phyloP scores from a whole-genome alignment of 2,797 vertebrate genomes.

The Trematocara caparti region DNA sequence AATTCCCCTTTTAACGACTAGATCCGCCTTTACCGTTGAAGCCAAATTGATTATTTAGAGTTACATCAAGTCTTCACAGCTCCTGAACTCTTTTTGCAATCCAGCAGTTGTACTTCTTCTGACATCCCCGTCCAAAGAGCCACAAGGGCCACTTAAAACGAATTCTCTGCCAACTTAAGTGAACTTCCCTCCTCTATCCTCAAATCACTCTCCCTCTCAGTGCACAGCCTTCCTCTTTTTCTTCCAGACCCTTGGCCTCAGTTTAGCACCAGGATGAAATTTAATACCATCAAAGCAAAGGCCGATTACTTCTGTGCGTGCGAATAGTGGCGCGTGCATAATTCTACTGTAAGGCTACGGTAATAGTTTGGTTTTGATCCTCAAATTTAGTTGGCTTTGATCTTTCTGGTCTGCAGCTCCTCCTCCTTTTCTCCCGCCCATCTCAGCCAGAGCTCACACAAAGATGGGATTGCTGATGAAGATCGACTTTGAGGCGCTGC shows the following conservation, averaged over 20 bases:
- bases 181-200: constrained; percentile 7
- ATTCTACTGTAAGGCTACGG: constrained; percentile 51
- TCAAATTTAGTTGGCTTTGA: constrained; percentile 60
- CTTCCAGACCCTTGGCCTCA: constrained; percentile 12
- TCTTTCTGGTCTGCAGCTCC: constrained; percentile 43
- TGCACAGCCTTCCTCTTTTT: not conserved
- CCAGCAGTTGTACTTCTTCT: not conserved
- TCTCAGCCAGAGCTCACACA: not conserved
- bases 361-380: constrained; percentile 57
- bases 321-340: constrained; percentile 39
- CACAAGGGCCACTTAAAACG: constrained; percentile 22
- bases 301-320: constrained; percentile 37
- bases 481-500: constrained; percentile 45
- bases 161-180: constrained; percentile 40
- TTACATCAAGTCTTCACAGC: constrained; percentile 4
- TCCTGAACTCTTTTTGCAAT: not conserved
- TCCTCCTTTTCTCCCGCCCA: constrained; percentile 25
- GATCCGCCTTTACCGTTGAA: not conserved
- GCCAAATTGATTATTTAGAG: constrained; percentile 7
- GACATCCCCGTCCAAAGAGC: not conserved
- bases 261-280: constrained; percentile 40
- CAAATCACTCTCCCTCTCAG: not conserved
- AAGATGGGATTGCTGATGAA: constrained; percentile 51
- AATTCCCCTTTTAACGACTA: not conserved
- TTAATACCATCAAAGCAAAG: constrained; percentile 63